These are phyloP conservation scores for Actinernus sp. DNA, from an alignment of 92 coral and sea anemone genomes.

Conservation along the genomic window DNA sequence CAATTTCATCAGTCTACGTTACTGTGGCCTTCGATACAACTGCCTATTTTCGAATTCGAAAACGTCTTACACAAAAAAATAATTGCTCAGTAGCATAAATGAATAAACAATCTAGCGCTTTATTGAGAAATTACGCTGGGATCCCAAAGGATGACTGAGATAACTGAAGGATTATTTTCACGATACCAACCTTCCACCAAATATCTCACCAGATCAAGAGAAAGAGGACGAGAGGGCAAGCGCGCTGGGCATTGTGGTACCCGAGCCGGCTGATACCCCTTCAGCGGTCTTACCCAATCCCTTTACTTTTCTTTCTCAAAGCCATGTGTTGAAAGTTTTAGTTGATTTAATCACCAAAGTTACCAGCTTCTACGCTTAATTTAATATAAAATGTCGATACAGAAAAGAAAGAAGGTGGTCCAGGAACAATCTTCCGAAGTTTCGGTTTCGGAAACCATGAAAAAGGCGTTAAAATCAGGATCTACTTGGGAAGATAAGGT, in stretches of 20 bases:
- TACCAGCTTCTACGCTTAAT: constrained; percentile 8
- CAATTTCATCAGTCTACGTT: too few relatives aligned
- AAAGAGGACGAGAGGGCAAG: constrained; percentile 73
- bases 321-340: constrained; percentile 10
- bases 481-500: constrained; percentile 99
- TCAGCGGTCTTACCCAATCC: constrained; percentile 46
- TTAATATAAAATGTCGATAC: constrained; percentile 76
- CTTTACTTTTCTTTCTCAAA: not conserved
- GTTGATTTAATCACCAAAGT: not conserved
- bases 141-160: constrained; percentile 44
- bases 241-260: constrained; percentile 65
- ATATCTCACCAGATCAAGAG: constrained; percentile 75
- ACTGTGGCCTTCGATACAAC: not conserved
- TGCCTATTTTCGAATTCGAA: not conserved
- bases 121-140: not conserved
- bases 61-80: constrained; percentile 6
- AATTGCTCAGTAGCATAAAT: not conserved
- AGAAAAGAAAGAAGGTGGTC: constrained; percentile 74
- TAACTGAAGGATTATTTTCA: constrained; percentile 34
- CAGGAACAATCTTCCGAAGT: constrained; percentile 75
- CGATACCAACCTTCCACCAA: constrained; percentile 72
- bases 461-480: constrained; percentile 86
- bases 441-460: constrained; percentile 83
- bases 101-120: constrained; percentile 3
- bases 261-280: constrained; percentile 26